Percentiles rank a stretch among this genome's conserved stretches.
Conservation (phyloP, 2,888 invertebrate genomes). For the Acrocera orbiculus region DNA sequence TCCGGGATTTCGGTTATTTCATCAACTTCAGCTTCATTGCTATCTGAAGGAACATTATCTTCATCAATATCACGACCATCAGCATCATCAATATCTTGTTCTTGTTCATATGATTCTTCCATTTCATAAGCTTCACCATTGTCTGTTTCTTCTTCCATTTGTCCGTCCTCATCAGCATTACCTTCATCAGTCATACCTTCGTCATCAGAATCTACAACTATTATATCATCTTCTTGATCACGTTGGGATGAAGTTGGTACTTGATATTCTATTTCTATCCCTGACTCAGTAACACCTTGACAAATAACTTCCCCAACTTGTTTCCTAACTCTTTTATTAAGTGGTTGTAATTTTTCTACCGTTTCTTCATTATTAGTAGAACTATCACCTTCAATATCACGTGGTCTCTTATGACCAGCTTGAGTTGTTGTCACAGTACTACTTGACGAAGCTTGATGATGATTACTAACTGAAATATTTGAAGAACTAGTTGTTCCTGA, state of each 20-base stretch:
- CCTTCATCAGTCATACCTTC: conserved; percentile 35
- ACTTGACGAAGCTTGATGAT: conserved; percentile 38
- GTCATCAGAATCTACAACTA: conserved; percentile 63
- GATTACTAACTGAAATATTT: conserved; percentile 29
- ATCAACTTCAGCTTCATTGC: conserved; percentile 45
- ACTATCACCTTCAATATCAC: conserved; percentile 38
- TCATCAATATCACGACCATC: conserved; percentile 34
- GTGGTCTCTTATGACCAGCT: conserved; percentile 40
- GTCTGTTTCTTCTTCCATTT: conserved; percentile 34
- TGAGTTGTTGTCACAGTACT: conserved; percentile 52
- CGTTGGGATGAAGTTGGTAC: conserved; percentile 75
- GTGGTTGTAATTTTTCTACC: conserved; percentile 22
- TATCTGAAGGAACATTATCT: conserved; percentile 37
- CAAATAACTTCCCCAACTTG: conserved; percentile 19
- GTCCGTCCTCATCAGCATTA: conserved; percentile 36
- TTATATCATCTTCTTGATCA: conserved; percentile 70
- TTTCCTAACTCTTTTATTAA: conserved; percentile 25
- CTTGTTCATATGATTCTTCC: conserved; percentile 32
- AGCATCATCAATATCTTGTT: conserved; percentile 39
- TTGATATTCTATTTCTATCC: conserved; percentile 52
- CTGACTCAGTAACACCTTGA: conserved; percentile 38
- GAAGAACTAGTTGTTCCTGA: conserved; percentile 23
- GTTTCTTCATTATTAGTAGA: conserved; percentile 33
- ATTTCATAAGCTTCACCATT: conserved; percentile 39
- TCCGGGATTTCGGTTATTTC: conserved; percentile 46